These are phyloP conservation scores for Amazona guildingii DNA, from an alignment of 2,113 vertebrate genomes.

Conservation along the genomic window DNA sequence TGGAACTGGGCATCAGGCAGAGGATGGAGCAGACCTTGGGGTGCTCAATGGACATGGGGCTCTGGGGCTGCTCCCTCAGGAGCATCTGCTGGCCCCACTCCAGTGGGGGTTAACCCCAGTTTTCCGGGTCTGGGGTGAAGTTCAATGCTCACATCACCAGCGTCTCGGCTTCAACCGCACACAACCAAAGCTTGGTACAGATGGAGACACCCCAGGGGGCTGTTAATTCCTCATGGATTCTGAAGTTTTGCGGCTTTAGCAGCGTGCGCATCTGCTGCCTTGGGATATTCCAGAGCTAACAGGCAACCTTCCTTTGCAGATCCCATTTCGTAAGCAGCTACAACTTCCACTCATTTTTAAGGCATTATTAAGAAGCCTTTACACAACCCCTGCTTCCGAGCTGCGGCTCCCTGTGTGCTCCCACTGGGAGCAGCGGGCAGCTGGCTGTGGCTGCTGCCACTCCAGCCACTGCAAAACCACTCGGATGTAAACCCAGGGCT, in stretches of 20 bases:
- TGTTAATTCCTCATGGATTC: background rate
- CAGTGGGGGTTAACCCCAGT: background rate
- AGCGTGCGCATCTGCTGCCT: fast-evolving
- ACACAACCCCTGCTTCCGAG: background rate
- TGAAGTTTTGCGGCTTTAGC: background rate
- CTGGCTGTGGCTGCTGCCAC: background rate
- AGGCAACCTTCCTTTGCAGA: background rate
- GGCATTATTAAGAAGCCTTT: fast-evolving
- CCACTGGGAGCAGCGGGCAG: background rate
- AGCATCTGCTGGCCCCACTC: background rate
- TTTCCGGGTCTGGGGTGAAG: background rate
- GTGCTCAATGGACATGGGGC: background rate
- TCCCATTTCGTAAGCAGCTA: fast-evolving
- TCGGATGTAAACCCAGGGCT: fast-evolving
- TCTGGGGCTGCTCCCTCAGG: background rate
- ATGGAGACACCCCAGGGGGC: background rate
- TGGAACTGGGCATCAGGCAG: background rate
- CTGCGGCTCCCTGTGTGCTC: background rate
- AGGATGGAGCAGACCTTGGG: fast-evolving
- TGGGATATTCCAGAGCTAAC: background rate
- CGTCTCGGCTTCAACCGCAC: fast-evolving
- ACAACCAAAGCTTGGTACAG: background rate
- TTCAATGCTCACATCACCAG: fast-evolving
- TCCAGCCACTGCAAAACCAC: background rate
- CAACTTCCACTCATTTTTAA: fast-evolving